A percentile compares a stretch with the other conserved stretches of the same genome.
Evolutionary conservation across 2,797 vertebrate genomes (phyloP).

Genomic region (Percopsis omiscomaycus): DNA sequence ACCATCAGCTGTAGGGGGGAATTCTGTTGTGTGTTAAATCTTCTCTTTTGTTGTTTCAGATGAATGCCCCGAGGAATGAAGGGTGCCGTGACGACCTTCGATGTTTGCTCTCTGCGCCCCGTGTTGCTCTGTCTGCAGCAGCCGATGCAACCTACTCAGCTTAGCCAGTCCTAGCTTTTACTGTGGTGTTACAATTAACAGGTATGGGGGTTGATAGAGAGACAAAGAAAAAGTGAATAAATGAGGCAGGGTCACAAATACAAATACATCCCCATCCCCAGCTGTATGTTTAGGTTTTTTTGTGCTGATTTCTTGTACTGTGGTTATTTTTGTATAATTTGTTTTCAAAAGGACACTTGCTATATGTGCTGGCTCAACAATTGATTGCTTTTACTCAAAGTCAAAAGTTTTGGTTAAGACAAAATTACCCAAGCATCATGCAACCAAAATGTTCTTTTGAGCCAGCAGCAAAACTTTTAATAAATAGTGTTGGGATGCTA

Average conservation of each 20-base stretch:
- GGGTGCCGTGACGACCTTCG: neutral
- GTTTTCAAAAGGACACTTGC: slow-evolving; percentile 11
- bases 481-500: neutral
- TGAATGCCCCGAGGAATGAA: slow-evolving; percentile 52
- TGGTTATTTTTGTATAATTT: slow-evolving; percentile 27
- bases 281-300: neutral
- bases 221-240: slow-evolving; percentile 7
- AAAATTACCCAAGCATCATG: too few species aligned
- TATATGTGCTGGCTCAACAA: too few species aligned
- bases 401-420: too few species aligned
- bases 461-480: neutral
- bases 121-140: neutral
- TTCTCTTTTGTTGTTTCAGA: slow-evolving; percentile 37
- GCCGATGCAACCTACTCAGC: neutral
- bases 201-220: slow-evolving; percentile 4
- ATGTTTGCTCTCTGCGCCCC: slow-evolving; percentile 7
- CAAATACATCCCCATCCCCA: neutral
- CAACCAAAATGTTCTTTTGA: too few species aligned
- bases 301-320: slow-evolving; percentile 36
- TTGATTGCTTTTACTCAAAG: too few species aligned
- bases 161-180: neutral
- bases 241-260: too few species aligned
- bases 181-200: slow-evolving; percentile 23
- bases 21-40: neutral
- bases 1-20: neutral